Base-by-base conservation (phyloP, 2,797 vertebrate species). In the Sebastes diaconus region DNA sequence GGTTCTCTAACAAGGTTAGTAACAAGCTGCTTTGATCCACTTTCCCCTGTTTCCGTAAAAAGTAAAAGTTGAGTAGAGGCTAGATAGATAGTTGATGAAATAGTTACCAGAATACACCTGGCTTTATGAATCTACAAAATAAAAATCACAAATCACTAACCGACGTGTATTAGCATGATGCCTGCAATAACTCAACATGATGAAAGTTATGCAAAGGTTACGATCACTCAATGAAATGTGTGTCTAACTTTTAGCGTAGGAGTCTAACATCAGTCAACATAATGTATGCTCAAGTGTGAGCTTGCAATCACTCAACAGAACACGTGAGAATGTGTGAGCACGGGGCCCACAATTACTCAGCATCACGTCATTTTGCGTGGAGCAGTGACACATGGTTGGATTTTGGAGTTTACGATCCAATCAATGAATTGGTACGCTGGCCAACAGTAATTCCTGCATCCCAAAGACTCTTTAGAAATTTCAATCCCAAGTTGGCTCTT, bases 21-120 rank as follows among this genome's bases (percentile, higher is more conserved):
- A 55, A 50, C 30, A 52, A 2, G 8, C 57, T 54, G 16, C 55
- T 84, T 78, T 75, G 16, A 84, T 73, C 46, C 18, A 32, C 11
- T 58, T 75, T 70, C 8, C 4, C n/a, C 12, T n/a, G 18, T 65
- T 54, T 46, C 4, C 42, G 1, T 27, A 27, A 65, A 77, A 54
- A 68, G 14, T 25, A 3, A 16, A 73, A 64, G 27, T 60, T 11
- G 12, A 57, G 32, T 55, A 16, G 18, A 59, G 55, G 2, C 22
- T 3, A 42, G 10, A 27, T 42, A 8, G 10, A 42, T n/a, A 4
- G 50, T 10, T 63, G 5, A 55, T 25, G 1, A 46, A 20, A 29
- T 6, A 7, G 72, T 20, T 55, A 6, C 4, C n/a, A n/a, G 27
- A 58, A 10, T 39, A 34, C 18, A 73, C 8, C 34, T 54, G 27